Evolutionary conservation across 2,113 vertebrate species (phyloP).

Genomic region (Tamias sibiricus): DNA sequence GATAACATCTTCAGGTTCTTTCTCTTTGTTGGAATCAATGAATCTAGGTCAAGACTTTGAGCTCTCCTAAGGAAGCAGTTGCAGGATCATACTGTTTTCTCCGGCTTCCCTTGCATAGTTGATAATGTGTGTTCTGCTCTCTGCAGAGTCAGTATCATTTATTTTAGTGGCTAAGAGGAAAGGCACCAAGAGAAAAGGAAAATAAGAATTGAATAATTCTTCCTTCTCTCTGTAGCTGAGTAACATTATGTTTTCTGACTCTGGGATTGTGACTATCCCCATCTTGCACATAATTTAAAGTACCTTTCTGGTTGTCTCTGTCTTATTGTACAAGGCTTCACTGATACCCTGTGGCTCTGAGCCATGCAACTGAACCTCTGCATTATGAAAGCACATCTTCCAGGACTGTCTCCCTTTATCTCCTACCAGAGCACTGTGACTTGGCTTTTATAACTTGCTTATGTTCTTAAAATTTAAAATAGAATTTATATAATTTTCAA

Average conservation of each 20-base stretch:
- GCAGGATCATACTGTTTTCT: not conserved
- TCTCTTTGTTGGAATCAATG: not conserved
- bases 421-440: not conserved
- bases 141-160: constrained; percentile 26
- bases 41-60: not conserved
- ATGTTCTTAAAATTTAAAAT: too few species aligned
- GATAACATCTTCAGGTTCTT: not conserved
- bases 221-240: not conserved
- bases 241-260: constrained; percentile 2
- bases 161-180: constrained; percentile 41
- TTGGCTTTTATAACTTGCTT: not conserved
- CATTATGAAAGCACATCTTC: not conserved
- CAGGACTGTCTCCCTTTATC: not conserved
- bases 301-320: not conserved
- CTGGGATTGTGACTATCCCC: not conserved
- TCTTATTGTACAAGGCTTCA: not conserved
- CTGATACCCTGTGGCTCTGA: not conserved
- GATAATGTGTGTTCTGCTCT: not conserved
- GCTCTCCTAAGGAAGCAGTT: not conserved
- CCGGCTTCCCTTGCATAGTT: not conserved
- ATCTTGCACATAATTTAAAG: not conserved
- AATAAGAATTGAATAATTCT: constrained; percentile 34
- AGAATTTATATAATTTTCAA: too few species aligned
- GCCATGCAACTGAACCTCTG: not conserved
- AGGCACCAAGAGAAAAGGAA: constrained; percentile 27